Conservation (phyloP, 2,797 vertebrate genomes). For the Sciurus carolinensis region DNA sequence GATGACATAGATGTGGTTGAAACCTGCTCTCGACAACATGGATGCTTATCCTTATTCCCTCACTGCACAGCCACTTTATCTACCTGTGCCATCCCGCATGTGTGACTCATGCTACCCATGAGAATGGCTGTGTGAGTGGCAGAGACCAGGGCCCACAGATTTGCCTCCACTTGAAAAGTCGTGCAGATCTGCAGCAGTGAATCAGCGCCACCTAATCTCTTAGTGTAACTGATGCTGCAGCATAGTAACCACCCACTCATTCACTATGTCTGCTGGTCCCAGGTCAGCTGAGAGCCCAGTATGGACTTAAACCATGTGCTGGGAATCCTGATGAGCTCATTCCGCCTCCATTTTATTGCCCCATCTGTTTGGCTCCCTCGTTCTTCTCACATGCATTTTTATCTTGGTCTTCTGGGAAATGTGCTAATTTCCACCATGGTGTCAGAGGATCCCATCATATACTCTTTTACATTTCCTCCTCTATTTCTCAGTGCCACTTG, state of each 20-base stretch:
- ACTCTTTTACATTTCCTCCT: slow-evolving; percentile 63
- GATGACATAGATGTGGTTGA: background rate
- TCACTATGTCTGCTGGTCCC: slow-evolving; percentile 75
- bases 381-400: slow-evolving; percentile 83
- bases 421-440: slow-evolving; percentile 80
- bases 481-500: slow-evolving; percentile 57
- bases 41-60: background rate
- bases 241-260: slow-evolving; percentile 78
- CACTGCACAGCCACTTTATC: background rate
- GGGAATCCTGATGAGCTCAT: slow-evolving; percentile 81
- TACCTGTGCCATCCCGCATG: slow-evolving; percentile 16
- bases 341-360: slow-evolving; percentile 71
- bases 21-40: background rate
- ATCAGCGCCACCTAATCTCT: slow-evolving; percentile 75
- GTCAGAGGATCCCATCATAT: slow-evolving; percentile 69
- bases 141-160: slow-evolving; percentile 69
- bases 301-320: slow-evolving; percentile 34
- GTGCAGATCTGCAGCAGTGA: slow-evolving; percentile 71
- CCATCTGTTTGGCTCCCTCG: slow-evolving; percentile 81
- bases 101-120: slow-evolving; percentile 64
- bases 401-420: slow-evolving; percentile 80
- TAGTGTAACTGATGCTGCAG: slow-evolving; percentile 61
- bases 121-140: background rate
- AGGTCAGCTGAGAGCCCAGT: slow-evolving; percentile 70
- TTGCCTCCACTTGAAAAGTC: slow-evolving; percentile 61